Evolutionary conservation across 2,797 vertebrate genomes (phyloP).

Genomic region (Rhyacichthys aspro): DNA sequence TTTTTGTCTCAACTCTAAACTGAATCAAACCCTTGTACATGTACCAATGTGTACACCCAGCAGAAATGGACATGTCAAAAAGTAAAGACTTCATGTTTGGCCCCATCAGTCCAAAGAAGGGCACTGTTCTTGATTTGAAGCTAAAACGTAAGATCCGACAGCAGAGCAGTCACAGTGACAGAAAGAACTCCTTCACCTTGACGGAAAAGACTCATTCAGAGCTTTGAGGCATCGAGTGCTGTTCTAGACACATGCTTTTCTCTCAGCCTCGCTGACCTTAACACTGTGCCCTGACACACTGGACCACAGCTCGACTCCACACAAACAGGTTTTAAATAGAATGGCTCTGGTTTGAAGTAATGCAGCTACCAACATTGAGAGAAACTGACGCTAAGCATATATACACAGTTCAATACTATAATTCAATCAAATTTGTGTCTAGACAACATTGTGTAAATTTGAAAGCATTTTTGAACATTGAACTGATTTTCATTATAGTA

Average conservation of each 20-base stretch:
- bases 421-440: too few relatives aligned
- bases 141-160: not conserved
- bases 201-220: conserved; percentile 18
- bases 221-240: not conserved
- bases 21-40: too few relatives aligned
- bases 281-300: not conserved
- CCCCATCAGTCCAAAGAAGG: not conserved
- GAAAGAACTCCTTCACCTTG: conserved; percentile 7
- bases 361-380: not conserved
- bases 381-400: too few relatives aligned
- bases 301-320: not conserved
- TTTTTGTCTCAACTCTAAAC: too few relatives aligned
- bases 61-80: too few relatives aligned
- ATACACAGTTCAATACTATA: too few relatives aligned
- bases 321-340: conserved; percentile 7
- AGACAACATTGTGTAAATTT: too few relatives aligned
- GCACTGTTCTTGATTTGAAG: not conserved
- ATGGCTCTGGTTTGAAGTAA: not conserved
- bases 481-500: too few relatives aligned
- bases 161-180: not conserved
- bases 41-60: too few relatives aligned
- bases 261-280: not conserved
- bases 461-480: too few relatives aligned
- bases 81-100: too few relatives aligned
- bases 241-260: not conserved